A percentile compares a stretch with the other conserved stretches of the same genome.
Evolutionary conservation across 2,888 invertebrate genomes (phyloP).

Genomic region (Parapristionchus giblindavisi): DNA sequence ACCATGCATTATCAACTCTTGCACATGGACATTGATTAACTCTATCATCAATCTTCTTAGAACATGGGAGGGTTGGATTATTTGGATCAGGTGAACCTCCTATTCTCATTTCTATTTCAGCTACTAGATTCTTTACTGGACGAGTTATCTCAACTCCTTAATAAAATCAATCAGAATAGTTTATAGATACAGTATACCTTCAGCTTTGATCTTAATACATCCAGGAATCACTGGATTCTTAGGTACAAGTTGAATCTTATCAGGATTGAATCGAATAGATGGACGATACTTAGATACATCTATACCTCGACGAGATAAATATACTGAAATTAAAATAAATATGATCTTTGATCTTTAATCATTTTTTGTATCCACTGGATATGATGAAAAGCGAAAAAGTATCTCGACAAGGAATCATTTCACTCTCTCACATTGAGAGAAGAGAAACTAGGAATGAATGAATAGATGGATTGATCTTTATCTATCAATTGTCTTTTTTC

Average conservation of each 20-base stretch:
- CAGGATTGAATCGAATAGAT: conserved; percentile 67
- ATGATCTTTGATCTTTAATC: not conserved
- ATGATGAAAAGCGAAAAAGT: not conserved
- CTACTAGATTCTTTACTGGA: conserved; percentile 65
- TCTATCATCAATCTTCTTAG: conserved; percentile 68
- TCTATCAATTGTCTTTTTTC: too few relatives aligned
- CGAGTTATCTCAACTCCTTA: conserved; percentile 60
- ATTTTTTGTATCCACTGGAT: not conserved
- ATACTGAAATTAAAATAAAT: conserved; percentile 53
- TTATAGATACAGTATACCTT: conserved; percentile 43
- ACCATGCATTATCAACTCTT: conserved; percentile 68
- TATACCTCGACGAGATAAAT: conserved; percentile 65
- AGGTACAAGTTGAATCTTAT: conserved; percentile 68
- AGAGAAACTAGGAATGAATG: not conserved
- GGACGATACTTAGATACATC: conserved; percentile 67
- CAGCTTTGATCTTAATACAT: conserved; percentile 68
- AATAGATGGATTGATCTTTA: not conserved
- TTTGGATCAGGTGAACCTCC: conserved; percentile 67
- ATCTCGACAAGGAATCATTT: not conserved
- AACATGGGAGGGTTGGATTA: conserved; percentile 67
- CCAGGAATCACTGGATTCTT: conserved; percentile 69
- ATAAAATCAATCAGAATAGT: not conserved
- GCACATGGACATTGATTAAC: conserved; percentile 69
- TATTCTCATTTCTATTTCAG: conserved; percentile 69
- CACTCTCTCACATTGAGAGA: not conserved